Evolutionary conservation across 2,797 vertebrate genomes (phyloP).

Genomic region (Amblyraja radiata): DNA sequence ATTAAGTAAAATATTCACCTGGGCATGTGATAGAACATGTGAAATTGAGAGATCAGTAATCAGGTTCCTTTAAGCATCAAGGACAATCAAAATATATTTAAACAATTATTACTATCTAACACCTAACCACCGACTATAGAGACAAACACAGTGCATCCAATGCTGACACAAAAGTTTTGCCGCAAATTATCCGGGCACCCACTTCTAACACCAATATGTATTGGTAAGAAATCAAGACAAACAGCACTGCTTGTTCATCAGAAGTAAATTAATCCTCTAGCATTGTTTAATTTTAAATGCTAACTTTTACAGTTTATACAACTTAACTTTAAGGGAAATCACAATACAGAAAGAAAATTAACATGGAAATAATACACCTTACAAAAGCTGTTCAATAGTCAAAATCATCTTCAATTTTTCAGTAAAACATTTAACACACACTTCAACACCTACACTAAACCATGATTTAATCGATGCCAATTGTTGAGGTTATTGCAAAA

Average conservation of each 20-base stretch:
- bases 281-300: slow-evolving; percentile 15
- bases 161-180: neutral
- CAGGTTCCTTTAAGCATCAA: neutral
- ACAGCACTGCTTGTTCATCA: slow-evolving; percentile 5
- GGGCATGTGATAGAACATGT: neutral
- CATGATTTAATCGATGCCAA: slow-evolving; percentile 20
- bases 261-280: slow-evolving; percentile 24
- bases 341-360: slow-evolving; percentile 27
- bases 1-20: slow-evolving; percentile 2
- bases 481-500: neutral
- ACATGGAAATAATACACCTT: slow-evolving; percentile 30
- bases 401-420: slow-evolving; percentile 8
- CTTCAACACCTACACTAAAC: slow-evolving; percentile 6
- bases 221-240: neutral
- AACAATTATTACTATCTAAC: slow-evolving; percentile 12
- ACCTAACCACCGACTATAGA: neutral
- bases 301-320: neutral
- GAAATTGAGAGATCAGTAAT: neutral
- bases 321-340: neutral
- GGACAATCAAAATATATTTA: neutral
- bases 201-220: slow-evolving; percentile 1
- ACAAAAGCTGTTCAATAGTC: slow-evolving; percentile 8
- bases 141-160: slow-evolving; percentile 7
- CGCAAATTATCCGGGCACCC: neutral
- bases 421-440: slow-evolving; percentile 22